Evolutionary conservation across 2,113 vertebrate genomes (phyloP).

Genomic region (Eudyptes chrysolophus): DNA sequence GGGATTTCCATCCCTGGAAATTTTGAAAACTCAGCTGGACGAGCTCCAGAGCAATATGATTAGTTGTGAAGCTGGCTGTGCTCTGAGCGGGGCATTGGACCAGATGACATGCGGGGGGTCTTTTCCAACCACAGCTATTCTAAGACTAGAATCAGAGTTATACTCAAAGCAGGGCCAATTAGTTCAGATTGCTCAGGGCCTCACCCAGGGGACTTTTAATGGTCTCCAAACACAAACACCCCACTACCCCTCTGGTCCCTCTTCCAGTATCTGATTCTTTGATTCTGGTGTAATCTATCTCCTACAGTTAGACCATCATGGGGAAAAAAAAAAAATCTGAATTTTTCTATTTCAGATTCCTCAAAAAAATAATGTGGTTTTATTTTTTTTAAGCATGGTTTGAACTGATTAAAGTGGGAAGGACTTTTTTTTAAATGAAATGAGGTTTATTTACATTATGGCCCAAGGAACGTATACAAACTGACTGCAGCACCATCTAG

Average conservation of each 20-base stretch:
- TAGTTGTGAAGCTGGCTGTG: not conserved
- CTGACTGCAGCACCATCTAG: not conserved
- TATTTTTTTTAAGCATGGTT: not conserved
- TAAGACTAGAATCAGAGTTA: not conserved
- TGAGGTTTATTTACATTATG: rapidly evolving
- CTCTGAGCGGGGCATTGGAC: not conserved
- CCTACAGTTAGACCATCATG: no score
- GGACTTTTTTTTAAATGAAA: not conserved
- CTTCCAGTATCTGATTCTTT: not conserved
- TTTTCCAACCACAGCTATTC: not conserved
- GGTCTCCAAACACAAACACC: not conserved
- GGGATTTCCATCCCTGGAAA: not conserved
- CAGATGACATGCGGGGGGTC: rapidly evolving
- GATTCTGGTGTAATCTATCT: not conserved
- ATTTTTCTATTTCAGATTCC: not conserved
- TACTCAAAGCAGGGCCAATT: not conserved
- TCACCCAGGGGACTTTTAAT: not conserved
- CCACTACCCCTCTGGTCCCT: not conserved
- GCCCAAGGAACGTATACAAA: no score
- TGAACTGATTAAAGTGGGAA: not conserved
- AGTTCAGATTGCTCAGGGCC: not conserved
- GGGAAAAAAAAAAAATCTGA: no score
- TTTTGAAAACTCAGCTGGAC: not conserved
- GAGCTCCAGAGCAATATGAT: not conserved
- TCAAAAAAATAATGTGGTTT: not conserved